Base-by-base conservation (phyloP, 2,888 invertebrate genomes). In the Spatulosminthurus flaviceps region DNA sequence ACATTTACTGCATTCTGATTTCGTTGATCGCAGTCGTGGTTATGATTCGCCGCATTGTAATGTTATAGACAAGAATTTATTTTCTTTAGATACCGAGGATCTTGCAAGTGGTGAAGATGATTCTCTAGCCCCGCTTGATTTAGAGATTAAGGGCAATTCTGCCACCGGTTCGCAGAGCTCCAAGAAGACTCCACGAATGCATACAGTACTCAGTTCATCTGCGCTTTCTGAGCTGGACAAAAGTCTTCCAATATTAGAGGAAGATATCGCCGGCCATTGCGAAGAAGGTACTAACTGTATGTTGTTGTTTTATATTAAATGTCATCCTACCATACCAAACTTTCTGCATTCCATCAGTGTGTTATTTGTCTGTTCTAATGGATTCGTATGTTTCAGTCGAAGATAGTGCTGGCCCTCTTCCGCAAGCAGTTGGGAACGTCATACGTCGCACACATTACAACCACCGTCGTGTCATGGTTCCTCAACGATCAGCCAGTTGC, bases 81-180 rank as follows among this genome's bases (percentile, higher is more conserved):
- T n/a, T n/a, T n/a, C n/a, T n/a, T 74, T 78, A 71, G 82, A 82
- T 70, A 82, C 82, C 1, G 82, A 81, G 28, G 80, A 81, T 26
- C 43, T 79, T 60, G 80, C 78, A 73, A 79, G 80, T 69, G 72
- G 80, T 24, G 81, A 81, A 61, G 82, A 82, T 60, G 82, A 82
- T 43, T 79, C 82, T 5, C 69, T 82, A 21, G 82, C 81, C 19
- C 82, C 81, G 19, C 71, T 81, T 13, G 79, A 81, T 22, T 74
- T 81, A 22, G 81, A 81, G 28, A 81, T 78, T 51, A 81, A 81
- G 41, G 77, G 77, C 28, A 71, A 34, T 34, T 76, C 51, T 24
- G 51, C 72, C 13, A 43, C 77, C 16, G 71, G 72, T 7, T 72
- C 81, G 0, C 61, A 69, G 26, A 73, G 78, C 16, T 64, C 73